These are phyloP conservation scores for Poeciliopsis retropinna DNA, from an alignment of 2,113 vertebrate species.

Conservation along the genomic window DNA sequence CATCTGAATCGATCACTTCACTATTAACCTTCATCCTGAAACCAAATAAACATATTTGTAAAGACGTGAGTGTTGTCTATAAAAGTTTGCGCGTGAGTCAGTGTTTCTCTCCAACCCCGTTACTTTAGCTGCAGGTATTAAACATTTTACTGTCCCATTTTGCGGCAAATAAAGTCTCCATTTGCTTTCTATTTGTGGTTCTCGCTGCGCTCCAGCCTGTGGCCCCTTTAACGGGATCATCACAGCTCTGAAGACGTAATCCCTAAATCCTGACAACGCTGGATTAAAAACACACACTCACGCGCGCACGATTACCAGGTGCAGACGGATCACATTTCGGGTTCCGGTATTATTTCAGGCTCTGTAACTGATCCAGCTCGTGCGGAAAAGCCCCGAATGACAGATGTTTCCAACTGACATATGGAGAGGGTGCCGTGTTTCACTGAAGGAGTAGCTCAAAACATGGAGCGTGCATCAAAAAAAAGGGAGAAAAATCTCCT, in stretches of 20 bases:
- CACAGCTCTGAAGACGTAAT: slow-evolving; percentile 54
- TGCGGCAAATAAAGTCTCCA: neutral
- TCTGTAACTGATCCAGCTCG: slow-evolving; percentile 3
- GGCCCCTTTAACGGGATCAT: slow-evolving; percentile 67
- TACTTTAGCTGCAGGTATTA: neutral
- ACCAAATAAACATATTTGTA: neutral
- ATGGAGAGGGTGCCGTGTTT: slow-evolving; percentile 34
- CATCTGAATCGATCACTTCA: neutral
- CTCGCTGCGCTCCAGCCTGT: slow-evolving; percentile 1
- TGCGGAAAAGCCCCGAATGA: slow-evolving; percentile 10
- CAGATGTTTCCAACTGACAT: slow-evolving; percentile 51
- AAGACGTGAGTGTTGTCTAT: neutral
- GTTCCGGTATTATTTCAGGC: slow-evolving; percentile 32
- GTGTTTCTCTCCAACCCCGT: neutral
- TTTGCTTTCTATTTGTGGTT: neutral
- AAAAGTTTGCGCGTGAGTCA: neutral
- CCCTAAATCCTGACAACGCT: slow-evolving; percentile 51
- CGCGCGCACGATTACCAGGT: slow-evolving; percentile 40
- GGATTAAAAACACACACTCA: slow-evolving; percentile 40
- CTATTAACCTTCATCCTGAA: neutral
- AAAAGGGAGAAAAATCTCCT: no score
- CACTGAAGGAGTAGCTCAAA: slow-evolving; percentile 19
- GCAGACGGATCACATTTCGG: slow-evolving; percentile 44
- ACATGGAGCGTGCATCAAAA: neutral
- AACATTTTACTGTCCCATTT: neutral